Percentiles rank a stretch among this genome's conserved stretches.
phyloP scores from a whole-genome alignment of 2,888 invertebrate genomes.

The Eubasilissa splendida region DNA sequence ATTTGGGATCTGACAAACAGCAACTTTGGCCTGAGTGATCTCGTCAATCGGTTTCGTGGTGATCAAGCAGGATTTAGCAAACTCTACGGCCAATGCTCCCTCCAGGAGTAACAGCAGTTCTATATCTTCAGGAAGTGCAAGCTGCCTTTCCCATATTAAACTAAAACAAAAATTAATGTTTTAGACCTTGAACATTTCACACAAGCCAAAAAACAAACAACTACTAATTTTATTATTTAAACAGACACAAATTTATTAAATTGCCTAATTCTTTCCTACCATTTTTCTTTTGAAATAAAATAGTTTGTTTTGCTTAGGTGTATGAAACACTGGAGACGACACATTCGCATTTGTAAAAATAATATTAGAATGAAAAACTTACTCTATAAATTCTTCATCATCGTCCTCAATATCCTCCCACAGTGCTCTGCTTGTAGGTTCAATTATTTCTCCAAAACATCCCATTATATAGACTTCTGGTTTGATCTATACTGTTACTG shows the following conservation, averaged over 20 bases:
- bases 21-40: conserved; percentile 63
- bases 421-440: conserved; percentile 55
- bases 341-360: neutral
- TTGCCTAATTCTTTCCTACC: too few relatives aligned
- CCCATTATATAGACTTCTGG: neutral
- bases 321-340: neutral
- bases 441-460: conserved; percentile 56
- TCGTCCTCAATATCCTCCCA: conserved; percentile 54
- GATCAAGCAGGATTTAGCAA: conserved; percentile 61
- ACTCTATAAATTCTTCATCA: conserved; percentile 9
- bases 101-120: conserved; percentile 66
- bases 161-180: conserved; percentile 61
- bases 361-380: neutral
- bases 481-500: too few relatives aligned
- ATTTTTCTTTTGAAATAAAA: neutral
- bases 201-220: neutral
- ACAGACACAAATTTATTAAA: neutral
- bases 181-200: neutral
- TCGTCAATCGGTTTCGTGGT: conserved; percentile 62
- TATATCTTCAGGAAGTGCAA: conserved; percentile 61
- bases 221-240: too few relatives aligned
- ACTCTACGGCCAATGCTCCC: conserved; percentile 66
- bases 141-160: conserved; percentile 63
- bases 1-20: conserved; percentile 63
- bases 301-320: neutral